phyloP scores from a whole-genome alignment of 2,113 vertebrate genomes.

The Ranitomeya variabilis region DNA sequence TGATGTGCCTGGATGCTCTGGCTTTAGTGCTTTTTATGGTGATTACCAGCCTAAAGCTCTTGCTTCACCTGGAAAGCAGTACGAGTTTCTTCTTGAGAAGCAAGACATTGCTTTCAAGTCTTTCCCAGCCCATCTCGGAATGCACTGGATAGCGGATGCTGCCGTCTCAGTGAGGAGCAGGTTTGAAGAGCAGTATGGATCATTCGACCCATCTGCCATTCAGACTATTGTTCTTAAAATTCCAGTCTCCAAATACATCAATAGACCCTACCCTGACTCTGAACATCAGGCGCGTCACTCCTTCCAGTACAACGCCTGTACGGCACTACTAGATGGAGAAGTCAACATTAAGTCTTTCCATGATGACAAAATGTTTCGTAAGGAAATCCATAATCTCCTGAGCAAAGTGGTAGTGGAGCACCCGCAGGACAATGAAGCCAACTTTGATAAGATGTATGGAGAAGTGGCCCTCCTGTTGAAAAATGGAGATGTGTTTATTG shows the following conservation, averaged over 20 bases:
- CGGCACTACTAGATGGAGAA: conserved; percentile 80
- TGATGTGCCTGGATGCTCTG: conserved; percentile 76
- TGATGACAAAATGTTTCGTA: conserved; percentile 67
- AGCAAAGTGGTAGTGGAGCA: conserved; percentile 80
- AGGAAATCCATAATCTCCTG: conserved; percentile 76
- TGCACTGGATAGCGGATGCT: conserved; percentile 89
- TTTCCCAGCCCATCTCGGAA: conserved; percentile 87
- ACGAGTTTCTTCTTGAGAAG: conserved; percentile 79
- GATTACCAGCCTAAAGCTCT: conserved; percentile 76
- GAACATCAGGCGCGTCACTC: conserved; percentile 88
- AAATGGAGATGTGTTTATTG: conserved; percentile 72
- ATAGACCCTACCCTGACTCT: conserved; percentile 82
- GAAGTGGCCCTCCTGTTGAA: not conserved
- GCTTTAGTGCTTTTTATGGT: conserved; percentile 83
- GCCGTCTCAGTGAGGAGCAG: conserved; percentile 75
- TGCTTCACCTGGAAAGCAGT: conserved; percentile 57
- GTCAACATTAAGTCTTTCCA: conserved; percentile 78
- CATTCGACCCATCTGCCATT: conserved; percentile 70
- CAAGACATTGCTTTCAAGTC: conserved; percentile 88
- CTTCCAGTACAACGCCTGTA: conserved; percentile 86
- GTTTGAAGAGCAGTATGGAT: conserved; percentile 69
- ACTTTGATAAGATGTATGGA: conserved; percentile 57
- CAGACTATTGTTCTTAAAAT: conserved; percentile 78
- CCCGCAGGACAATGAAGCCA: conserved; percentile 81
- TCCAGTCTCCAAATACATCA: conserved; percentile 86